phyloP scores from a whole-genome alignment of 2,797 vertebrate species.

The Loriculus beryllinus region DNA sequence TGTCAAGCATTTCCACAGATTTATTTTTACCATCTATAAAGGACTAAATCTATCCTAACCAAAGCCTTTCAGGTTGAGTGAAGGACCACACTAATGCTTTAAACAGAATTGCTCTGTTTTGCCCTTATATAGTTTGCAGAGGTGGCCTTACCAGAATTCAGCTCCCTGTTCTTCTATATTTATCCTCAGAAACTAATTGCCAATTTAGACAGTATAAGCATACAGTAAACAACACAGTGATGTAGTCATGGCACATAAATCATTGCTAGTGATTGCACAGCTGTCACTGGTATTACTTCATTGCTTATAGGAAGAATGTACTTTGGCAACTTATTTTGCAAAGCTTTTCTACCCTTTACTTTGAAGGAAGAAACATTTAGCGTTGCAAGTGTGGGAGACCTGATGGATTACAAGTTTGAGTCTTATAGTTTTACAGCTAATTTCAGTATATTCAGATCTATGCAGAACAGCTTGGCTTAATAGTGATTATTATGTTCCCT shows the following conservation, averaged over 20 bases:
- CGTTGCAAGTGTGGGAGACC: not conserved
- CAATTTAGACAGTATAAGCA: not conserved
- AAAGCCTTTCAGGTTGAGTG: not conserved
- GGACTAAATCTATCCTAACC: not conserved
- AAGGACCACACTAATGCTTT: not conserved
- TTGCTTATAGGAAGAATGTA: not conserved
- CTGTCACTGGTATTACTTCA: not conserved
- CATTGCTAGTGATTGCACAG: not conserved
- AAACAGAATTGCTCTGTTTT: not conserved
- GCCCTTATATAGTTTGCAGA: not conserved
- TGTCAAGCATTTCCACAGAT: not conserved
- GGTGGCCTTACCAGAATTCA: not conserved
- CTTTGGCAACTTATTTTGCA: not conserved
- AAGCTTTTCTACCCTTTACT: not conserved
- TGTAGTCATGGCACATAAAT: not conserved
- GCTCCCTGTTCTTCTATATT: not conserved
- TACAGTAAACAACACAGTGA: not conserved
- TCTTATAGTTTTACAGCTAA: not conserved
- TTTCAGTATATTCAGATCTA: not conserved
- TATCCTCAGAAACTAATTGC: not conserved
- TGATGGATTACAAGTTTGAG: not conserved
- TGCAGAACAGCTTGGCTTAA: not conserved
- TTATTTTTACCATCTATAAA: not conserved
- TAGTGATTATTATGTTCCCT: not conserved
- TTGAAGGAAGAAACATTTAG: not conserved